Evolutionary conservation across 2,797 vertebrate genomes (phyloP).

Genomic region (Melopsittacus undulatus): DNA sequence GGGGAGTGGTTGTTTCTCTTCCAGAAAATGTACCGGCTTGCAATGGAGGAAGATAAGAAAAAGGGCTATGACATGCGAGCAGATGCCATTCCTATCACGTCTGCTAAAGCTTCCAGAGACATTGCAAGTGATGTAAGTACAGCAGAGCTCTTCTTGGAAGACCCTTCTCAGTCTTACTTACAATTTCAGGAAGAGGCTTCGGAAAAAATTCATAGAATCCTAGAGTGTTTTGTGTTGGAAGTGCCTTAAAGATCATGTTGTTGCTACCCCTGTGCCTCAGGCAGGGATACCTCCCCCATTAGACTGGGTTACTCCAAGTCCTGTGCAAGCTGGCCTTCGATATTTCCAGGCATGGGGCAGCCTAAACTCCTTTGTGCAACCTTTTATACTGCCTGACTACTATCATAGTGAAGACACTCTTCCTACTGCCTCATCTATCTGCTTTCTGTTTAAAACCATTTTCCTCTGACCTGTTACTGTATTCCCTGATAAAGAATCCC

Average conservation of each 20-base stretch:
- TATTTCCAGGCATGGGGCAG: background rate
- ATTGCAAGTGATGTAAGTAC: background rate
- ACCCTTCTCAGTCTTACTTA: background rate
- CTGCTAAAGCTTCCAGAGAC: background rate
- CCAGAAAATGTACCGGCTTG: conserved; percentile 43
- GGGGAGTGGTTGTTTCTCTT: background rate
- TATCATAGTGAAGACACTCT: background rate
- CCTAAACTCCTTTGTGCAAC: background rate
- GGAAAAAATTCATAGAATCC: background rate
- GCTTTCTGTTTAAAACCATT: background rate
- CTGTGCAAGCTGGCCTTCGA: background rate
- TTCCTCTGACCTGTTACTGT: background rate
- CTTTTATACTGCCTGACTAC: background rate
- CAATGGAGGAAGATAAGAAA: conserved; percentile 81
- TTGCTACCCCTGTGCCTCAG: no score
- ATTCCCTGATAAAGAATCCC: background rate
- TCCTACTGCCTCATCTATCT: background rate
- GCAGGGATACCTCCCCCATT: background rate
- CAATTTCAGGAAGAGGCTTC: background rate
- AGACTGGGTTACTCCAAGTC: background rate
- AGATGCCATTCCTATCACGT: conserved; percentile 81
- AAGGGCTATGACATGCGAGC: conserved; percentile 83
- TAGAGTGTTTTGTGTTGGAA: background rate
- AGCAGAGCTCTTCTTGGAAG: background rate
- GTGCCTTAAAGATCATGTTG: background rate